Base-by-base conservation (phyloP, 2,113 vertebrate species). In the Ahaetulla prasina region DNA sequence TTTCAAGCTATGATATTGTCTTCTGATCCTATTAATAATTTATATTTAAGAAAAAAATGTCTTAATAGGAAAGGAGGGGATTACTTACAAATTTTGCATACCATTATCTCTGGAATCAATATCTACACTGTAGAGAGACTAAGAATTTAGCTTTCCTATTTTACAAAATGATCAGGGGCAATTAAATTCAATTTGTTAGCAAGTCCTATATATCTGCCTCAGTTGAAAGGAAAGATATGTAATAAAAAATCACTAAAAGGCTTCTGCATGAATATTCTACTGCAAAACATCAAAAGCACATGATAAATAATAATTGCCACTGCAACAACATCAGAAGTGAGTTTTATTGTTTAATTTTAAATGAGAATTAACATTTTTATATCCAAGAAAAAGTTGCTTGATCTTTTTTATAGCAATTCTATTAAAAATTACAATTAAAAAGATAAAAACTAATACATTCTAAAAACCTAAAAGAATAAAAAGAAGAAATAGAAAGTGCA, bases 281-380 rank as follows among this genome's bases (percentile, higher is more conserved):
- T 84, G 49, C 90, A 27, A 89, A 80, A 92, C 93, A 50, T 94
- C 90, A n/a, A 0, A 7, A 57, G 91, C 4, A 0, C 0, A 0
- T 0, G 2, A 68, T 87, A 27, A 86, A 20, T 3, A 60, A 45
- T 85, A 88, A 80, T 91, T 94, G 93, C 89, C 20, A 2, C 35
- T 49, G 92, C 54, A 43, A 54, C n/a, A 35, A 7, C 91, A 88
- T 74, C 91, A 35, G 14, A 91, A 91, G 45, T 90, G 93, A 85
- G 45, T 30, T 92, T 86, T 87, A 0, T 49, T 49, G 55, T 92
- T 86, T 60, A 8, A 85, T 57, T 43, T 16, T 86, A 2, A 53
- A 63, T 87, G 92, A 92, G 45, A 91, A 88, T 1, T 0, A 2
- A 90, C 54, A 1, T 25, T 86, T 60, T 84, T 27, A 45, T 60